Conservation (phyloP, 2,113 vertebrate genomes). For the Ranitomeya imitator region DNA sequence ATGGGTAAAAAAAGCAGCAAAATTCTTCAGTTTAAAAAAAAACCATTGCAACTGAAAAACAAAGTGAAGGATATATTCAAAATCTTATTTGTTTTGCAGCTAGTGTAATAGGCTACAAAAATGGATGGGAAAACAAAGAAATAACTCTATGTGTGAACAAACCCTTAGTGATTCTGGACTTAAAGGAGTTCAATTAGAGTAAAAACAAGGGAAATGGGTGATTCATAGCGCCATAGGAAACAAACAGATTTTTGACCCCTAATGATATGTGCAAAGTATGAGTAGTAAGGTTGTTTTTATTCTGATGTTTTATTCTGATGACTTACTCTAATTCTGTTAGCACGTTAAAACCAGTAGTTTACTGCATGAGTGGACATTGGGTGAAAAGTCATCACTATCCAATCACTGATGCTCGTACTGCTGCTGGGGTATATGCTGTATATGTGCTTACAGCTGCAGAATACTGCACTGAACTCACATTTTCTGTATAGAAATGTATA, state of each 20-base stretch:
- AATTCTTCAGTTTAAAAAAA: no score
- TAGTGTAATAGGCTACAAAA: no score
- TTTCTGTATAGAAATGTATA: not conserved
- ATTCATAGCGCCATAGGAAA: no score
- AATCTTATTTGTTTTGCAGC: no score
- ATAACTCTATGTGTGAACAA: no score
- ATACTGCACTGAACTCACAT: not conserved
- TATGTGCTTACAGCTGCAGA: not conserved
- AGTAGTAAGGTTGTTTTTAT: not conserved
- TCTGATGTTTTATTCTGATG: not conserved
- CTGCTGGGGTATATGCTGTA: not conserved
- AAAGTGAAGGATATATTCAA: no score
- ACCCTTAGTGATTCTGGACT: no score
- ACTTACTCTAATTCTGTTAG: not conserved
- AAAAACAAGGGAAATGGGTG: not conserved
- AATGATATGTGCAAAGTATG: no score
- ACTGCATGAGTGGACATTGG: slow-evolving; percentile 14
- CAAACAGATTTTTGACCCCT: no score
- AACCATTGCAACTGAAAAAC: no score
- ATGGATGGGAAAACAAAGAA: no score
- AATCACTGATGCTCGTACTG: not conserved
- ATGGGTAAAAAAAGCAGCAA: no score
- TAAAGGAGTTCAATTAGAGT: not conserved
- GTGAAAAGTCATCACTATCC: not conserved
- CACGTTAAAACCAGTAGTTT: slow-evolving; percentile 1